Percentiles rank a stretch among this genome's conserved stretches.
Evolutionary conservation across 2,113 vertebrate species (phyloP).

Genomic region (Dryoscopus gambensis): DNA sequence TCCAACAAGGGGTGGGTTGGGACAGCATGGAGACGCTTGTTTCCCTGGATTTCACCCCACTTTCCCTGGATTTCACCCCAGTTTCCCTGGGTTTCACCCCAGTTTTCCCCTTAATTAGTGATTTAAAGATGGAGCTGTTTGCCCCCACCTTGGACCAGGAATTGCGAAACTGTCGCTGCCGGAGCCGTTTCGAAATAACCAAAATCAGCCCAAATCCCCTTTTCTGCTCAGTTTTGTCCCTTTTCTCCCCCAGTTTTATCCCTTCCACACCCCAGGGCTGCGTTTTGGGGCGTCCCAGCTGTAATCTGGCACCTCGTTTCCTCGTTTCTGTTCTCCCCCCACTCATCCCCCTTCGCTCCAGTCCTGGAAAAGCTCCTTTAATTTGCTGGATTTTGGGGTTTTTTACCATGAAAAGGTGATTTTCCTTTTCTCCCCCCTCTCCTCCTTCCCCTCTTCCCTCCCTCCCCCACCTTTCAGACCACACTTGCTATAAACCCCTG

Average conservation of each 20-base stretch:
- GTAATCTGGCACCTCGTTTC: neutral
- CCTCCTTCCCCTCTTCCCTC: neutral
- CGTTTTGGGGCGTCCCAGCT: neutral
- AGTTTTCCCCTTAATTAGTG: accelerated
- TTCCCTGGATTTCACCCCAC: neutral
- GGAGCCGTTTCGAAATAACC: accelerated
- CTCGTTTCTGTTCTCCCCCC: no score
- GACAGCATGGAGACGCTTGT: neutral
- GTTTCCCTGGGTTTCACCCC: neutral
- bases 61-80: neutral
- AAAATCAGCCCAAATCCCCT: neutral
- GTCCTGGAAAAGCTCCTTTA: neutral
- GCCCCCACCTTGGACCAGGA: neutral
- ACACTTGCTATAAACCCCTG: neutral
- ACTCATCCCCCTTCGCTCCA: neutral
- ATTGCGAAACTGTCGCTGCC: neutral
- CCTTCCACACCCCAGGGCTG: neutral
- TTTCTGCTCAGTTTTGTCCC: neutral
- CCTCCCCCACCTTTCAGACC: neutral
- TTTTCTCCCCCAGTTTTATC: neutral
- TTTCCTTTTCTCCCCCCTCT: neutral
- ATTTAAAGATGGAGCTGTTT: no score
- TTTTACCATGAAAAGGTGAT: neutral
- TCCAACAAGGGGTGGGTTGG: accelerated
- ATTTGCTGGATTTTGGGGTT: neutral